Base-by-base conservation (phyloP, 1,140 invertebrate genomes). In the Orchesella cincta region DNA sequence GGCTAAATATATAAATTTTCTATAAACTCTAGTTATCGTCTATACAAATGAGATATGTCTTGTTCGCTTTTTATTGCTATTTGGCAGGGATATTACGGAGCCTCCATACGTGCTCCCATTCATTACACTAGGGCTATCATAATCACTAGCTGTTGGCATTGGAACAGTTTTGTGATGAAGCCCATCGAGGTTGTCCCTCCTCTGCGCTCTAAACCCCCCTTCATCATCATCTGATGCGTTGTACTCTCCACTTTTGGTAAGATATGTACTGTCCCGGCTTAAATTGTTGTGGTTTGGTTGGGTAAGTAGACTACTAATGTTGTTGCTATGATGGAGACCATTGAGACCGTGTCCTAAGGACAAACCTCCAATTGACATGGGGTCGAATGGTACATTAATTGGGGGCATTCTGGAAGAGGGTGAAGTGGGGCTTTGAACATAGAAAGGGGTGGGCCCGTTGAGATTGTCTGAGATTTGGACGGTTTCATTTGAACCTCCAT, bases 31-130 rank as follows among this genome's bases (percentile, higher is more conserved):
- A 36, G 46, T 23, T n/a, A 3, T 8, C 16, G 20, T 29, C 64
- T 82, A 82, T 39, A 82, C 81, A 36, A 82, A 82, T 28, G 81
- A 82, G 70, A 82, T 82, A 76, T 82, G 81, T 57, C 81, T 77
- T 31, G 81, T 82, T 54, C 79, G 57, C 72, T 74, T 81, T 18
- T 81, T 80, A 78, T 80, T 80, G 76, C 76, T 80, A 78, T 76
- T 80, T 57, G 79, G 81, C 75, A 78, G 76, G 62, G 79, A 79
- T 73, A 78, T 78, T 23, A 80, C 57, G 26, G 78, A 79, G 23
- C 78, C 81, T 26, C 78, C 78, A 62, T 81, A 81, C n/a, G 79
- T 79, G 76, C 70, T 74, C 39, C 79, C 81, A 57, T 80, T 79
- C 74, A 80, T 80, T 31, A 79, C 76, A n/a, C 77, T 77, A 0